phyloP scores from a whole-genome alignment of 2,888 invertebrate species.

The Escarpia spicata region DNA sequence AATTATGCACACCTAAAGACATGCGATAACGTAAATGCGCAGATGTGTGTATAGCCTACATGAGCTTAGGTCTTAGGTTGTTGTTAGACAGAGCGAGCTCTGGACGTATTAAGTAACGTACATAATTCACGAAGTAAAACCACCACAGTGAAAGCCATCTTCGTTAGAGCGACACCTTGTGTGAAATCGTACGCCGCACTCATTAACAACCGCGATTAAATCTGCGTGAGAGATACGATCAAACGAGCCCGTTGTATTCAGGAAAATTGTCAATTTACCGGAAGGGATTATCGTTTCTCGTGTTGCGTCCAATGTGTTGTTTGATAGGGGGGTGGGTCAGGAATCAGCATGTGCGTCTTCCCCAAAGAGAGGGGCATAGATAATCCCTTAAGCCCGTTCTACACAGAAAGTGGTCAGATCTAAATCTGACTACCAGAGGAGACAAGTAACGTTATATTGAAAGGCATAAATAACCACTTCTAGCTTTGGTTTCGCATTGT shows the following conservation, averaged over 20 bases:
- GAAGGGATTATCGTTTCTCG: constrained; percentile 16
- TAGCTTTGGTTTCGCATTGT: not conserved
- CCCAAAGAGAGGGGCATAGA: not conserved
- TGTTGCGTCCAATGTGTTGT: not conserved
- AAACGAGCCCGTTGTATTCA: constrained; percentile 8
- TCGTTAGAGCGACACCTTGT: not conserved
- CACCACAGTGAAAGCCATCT: not conserved
- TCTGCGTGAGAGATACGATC: not conserved
- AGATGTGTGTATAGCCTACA: not conserved
- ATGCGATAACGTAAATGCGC: not conserved
- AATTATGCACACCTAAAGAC: not conserved
- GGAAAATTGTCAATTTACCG: not conserved
- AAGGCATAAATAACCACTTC: not conserved
- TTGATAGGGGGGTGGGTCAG: not conserved
- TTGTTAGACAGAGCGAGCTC: not conserved
- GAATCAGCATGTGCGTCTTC: not conserved
- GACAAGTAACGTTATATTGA: not conserved
- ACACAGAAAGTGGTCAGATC: not conserved
- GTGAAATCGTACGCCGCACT: not conserved
- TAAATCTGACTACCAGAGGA: not conserved
- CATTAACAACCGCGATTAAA: not conserved
- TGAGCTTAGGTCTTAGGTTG: not conserved
- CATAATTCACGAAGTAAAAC: not conserved
- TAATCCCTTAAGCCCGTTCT: not conserved
- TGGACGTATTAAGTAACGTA: constrained; percentile 1